A percentile compares a stretch with the other conserved stretches of the same genome.
phyloP scores from a whole-genome alignment of 2,888 invertebrate genomes.

The Eupithecia subumbrata region DNA sequence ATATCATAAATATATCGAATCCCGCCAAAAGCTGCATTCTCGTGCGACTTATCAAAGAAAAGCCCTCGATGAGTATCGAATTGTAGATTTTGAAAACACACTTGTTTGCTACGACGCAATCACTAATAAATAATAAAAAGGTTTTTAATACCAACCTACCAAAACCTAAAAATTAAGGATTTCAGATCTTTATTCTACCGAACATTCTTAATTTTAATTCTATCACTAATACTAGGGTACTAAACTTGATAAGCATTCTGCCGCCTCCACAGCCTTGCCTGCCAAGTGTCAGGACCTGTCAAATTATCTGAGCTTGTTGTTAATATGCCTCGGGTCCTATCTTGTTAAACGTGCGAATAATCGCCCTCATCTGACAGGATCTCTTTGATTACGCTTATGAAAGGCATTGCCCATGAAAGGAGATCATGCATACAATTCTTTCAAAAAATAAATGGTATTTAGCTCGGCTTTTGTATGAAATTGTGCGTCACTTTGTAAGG shows the following conservation, averaged over 20 bases:
- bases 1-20: too few relatives aligned
- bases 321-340: slow-evolving; percentile 38
- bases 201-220: neutral
- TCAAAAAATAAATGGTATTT: slow-evolving; percentile 24
- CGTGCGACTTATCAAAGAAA: too few relatives aligned
- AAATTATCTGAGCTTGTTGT: slow-evolving; percentile 60
- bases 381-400: slow-evolving; percentile 29
- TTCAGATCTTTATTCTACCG: neutral
- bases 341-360: slow-evolving; percentile 46
- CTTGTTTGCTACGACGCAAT: too few relatives aligned
- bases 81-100: too few relatives aligned
- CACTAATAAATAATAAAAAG: too few relatives aligned
- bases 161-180: too few relatives aligned
- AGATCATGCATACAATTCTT: slow-evolving; percentile 27
- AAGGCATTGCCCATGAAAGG: slow-evolving; percentile 13
- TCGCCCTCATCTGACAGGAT: slow-evolving; percentile 31
- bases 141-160: too few relatives aligned
- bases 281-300: slow-evolving; percentile 53
- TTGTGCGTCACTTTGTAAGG: slow-evolving; percentile 16
- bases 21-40: too few relatives aligned
- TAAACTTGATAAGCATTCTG: slow-evolving; percentile 21
- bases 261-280: slow-evolving; percentile 31
- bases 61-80: too few relatives aligned
- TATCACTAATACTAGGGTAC: slow-evolving; percentile 1
- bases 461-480: slow-evolving; percentile 18